A percentile compares a stretch with the other conserved stretches of the same genome.
These are phyloP conservation scores for Pachymerium ferrugineum DNA, from an alignment of 2,888 invertebrate species.

Conservation along the genomic window DNA sequence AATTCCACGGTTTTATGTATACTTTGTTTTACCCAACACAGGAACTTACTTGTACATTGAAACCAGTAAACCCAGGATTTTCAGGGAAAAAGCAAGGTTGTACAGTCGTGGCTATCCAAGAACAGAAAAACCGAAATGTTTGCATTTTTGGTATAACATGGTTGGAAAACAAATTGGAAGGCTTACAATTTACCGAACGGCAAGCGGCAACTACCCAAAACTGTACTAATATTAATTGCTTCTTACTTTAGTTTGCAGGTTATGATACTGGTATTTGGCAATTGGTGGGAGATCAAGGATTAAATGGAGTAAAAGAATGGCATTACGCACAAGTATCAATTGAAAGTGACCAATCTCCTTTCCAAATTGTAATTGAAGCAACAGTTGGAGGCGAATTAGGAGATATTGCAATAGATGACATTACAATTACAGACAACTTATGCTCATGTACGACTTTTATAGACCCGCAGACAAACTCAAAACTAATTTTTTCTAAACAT, in stretches of 20 bases:
- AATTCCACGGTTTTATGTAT: too few species aligned
- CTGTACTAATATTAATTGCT: neutral
- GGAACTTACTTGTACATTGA: neutral
- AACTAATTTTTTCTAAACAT: too few species aligned
- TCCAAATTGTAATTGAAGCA: neutral
- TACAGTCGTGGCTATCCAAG: neutral
- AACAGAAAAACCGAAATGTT: neutral
- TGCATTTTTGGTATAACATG: conserved; percentile 16
- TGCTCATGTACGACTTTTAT: neutral
- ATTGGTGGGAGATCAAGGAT: neutral
- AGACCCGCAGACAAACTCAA: too few species aligned
- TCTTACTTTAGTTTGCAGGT: neutral
- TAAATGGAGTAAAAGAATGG: neutral
- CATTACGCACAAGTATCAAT: neutral
- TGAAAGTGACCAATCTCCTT: neutral
- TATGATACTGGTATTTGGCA: neutral
- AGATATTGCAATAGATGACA: neutral
- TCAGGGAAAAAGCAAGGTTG: neutral
- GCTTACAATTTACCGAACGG: neutral
- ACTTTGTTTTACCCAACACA: too few species aligned
- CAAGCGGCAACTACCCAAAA: neutral
- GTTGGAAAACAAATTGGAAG: neutral
- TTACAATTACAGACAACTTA: neutral
- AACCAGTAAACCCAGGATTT: neutral
- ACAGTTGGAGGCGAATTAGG: neutral